A percentile compares a stretch with the other conserved stretches of the same genome.
Conservation (phyloP, 1,140 invertebrate species). For the Bombus pyrosoma region DNA sequence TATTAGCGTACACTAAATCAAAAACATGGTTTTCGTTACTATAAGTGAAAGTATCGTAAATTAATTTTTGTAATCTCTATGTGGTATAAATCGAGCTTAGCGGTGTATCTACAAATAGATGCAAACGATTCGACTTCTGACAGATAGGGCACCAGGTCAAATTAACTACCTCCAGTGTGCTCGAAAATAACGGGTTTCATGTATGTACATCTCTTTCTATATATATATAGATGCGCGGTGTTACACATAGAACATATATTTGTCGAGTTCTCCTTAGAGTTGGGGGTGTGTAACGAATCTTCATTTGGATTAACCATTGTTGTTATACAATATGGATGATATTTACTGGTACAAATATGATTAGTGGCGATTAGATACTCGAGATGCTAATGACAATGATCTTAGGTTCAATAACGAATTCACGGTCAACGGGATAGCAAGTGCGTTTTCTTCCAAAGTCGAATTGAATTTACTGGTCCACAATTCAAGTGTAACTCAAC, state of each 20-base stretch:
- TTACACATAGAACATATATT: not conserved
- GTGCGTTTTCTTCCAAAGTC: no score
- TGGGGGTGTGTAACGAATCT: no score
- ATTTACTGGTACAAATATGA: no score
- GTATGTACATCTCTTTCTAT: constrained; percentile 12
- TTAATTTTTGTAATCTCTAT: constrained; percentile 26
- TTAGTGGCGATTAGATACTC: no score
- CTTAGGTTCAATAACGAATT: no score
- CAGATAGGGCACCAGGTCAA: constrained; percentile 68
- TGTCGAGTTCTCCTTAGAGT: no score
- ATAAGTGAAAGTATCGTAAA: constrained; percentile 6
- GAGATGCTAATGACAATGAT: no score
- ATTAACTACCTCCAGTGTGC: constrained; percentile 63
- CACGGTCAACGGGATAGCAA: no score
- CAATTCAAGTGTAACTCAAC: no score
- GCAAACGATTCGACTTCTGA: constrained; percentile 66
- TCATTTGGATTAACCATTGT: no score
- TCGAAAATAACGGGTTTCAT: constrained; percentile 61
- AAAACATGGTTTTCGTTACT: not conserved
- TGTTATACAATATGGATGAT: no score
- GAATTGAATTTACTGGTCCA: no score
- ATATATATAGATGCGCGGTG: not conserved
- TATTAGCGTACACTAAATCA: not conserved
- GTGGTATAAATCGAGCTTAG: constrained; percentile 33
- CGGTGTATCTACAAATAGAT: constrained; percentile 61